phyloP scores from a whole-genome alignment of 1,140 invertebrate genomes.

The Caenorhabditis tropicalis region DNA sequence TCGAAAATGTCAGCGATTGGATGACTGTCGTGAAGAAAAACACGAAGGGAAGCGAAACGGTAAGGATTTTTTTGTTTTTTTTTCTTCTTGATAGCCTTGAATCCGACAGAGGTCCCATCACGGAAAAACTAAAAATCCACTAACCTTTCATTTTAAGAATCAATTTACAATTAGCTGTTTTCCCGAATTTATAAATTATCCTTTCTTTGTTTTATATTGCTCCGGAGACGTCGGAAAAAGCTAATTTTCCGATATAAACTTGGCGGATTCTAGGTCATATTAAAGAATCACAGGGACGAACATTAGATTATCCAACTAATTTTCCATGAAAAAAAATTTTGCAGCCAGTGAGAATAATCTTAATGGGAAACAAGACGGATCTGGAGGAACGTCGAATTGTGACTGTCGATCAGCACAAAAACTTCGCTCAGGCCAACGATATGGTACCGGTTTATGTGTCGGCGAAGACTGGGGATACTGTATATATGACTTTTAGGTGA shows the following conservation, averaged over 20 bases:
- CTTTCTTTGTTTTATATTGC: too few relatives aligned
- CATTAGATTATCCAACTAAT: too few relatives aligned
- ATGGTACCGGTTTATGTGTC: constrained; percentile 82
- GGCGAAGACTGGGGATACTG: constrained; percentile 87
- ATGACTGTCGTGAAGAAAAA: constrained; percentile 77
- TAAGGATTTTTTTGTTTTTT: too few relatives aligned
- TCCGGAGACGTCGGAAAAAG: too few relatives aligned
- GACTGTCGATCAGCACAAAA: constrained; percentile 81
- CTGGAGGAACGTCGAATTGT: constrained; percentile 85
- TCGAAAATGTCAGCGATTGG: constrained; percentile 83
- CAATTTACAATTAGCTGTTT: too few relatives aligned
- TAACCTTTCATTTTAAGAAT: too few relatives aligned
- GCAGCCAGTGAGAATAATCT: constrained; percentile 77
- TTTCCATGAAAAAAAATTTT: too few relatives aligned
- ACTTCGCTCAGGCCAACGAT: constrained; percentile 81
- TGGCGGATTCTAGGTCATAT: too few relatives aligned
- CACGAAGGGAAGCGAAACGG: constrained; percentile 74
- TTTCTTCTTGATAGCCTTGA: neutral
- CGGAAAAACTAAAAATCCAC: too few relatives aligned
- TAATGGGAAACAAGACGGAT: constrained; percentile 88
- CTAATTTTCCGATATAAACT: too few relatives aligned
- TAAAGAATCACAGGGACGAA: too few relatives aligned
- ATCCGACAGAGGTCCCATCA: neutral
- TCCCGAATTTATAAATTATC: too few relatives aligned
- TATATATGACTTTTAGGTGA: constrained; percentile 74